A percentile compares a stretch with the other conserved stretches of the same genome.
Evolutionary conservation across 2,888 invertebrate genomes (phyloP).

Genomic region (Philereme vetulata): DNA sequence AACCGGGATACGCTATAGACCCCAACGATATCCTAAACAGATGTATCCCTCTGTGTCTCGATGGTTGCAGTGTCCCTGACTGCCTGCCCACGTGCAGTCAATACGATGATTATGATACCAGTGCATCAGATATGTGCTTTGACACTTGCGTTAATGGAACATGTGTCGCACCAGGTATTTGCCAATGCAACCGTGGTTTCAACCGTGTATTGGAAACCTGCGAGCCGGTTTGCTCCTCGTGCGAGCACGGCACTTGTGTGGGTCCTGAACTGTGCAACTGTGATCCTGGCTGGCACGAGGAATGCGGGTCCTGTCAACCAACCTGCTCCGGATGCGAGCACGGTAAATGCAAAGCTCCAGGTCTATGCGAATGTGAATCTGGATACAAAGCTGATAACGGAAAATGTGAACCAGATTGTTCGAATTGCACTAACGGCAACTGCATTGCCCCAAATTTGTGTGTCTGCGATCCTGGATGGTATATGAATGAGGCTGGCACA

Average conservation of each 20-base stretch:
- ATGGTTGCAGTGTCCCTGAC: slow-evolving; percentile 36
- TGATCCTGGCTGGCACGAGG: slow-evolving; percentile 26
- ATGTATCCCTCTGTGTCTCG: slow-evolving; percentile 40
- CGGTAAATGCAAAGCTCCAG: slow-evolving; percentile 35
- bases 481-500: slow-evolving; percentile 31
- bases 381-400: slow-evolving; percentile 29
- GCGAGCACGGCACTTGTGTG: slow-evolving; percentile 23
- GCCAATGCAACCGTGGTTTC: slow-evolving; percentile 45
- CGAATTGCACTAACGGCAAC: slow-evolving; percentile 39
- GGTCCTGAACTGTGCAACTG: slow-evolving; percentile 22
- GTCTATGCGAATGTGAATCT: slow-evolving; percentile 31
- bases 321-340: slow-evolving; percentile 27
- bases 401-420: slow-evolving; percentile 42
- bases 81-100: slow-evolving; percentile 35
- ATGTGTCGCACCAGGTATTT: slow-evolving; percentile 47
- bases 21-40: slow-evolving; percentile 17
- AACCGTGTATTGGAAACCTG: slow-evolving; percentile 14
- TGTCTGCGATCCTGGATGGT: slow-evolving; percentile 42
- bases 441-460: slow-evolving; percentile 43
- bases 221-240: slow-evolving; percentile 17
- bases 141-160: slow-evolving; percentile 40
- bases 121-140: slow-evolving; percentile 8
- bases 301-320: slow-evolving; percentile 27
- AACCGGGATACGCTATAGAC: slow-evolving; percentile 38
- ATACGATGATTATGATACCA: slow-evolving; percentile 7